Evolutionary conservation across 2,797 vertebrate species (phyloP).

Genomic region (Falco rusticolus): DNA sequence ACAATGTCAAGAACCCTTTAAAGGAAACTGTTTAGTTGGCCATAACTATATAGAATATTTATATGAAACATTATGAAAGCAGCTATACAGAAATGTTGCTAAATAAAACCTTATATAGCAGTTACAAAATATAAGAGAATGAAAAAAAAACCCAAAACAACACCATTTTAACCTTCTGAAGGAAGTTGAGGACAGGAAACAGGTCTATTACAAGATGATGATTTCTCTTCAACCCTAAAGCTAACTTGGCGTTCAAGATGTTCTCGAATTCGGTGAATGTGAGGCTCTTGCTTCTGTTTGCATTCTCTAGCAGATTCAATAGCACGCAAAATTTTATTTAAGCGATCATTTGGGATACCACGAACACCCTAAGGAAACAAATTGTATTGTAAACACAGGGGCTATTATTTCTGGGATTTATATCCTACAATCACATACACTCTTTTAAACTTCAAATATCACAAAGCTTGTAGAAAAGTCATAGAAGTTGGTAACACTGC

Average conservation of each 20-base stretch:
- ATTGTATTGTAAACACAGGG: not conserved
- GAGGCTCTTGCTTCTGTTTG: conserved; percentile 69
- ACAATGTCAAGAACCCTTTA: not conserved
- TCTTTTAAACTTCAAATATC: not conserved
- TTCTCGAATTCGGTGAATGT: conserved; percentile 73
- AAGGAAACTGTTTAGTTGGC: not conserved
- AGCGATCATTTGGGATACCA: conserved; percentile 74
- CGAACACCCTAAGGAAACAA: conserved; percentile 69
- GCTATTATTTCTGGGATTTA: not conserved
- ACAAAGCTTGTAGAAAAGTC: not conserved
- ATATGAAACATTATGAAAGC: not conserved
- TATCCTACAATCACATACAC: not conserved
- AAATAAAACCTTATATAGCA: not conserved
- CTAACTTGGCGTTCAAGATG: conserved; percentile 71
- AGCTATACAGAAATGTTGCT: not conserved
- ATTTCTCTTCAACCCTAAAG: conserved; percentile 68
- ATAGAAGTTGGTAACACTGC: not conserved
- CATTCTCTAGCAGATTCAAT: conserved; percentile 65
- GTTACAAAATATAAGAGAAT: not conserved
- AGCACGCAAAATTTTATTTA: conserved; percentile 66
- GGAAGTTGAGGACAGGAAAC: not conserved
- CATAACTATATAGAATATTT: not conserved
- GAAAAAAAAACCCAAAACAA: not conserved
- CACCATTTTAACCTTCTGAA: not conserved
- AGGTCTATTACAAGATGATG: conserved; percentile 21